Conservation (phyloP, 2,113 vertebrate genomes). For the Pedionomus torquatus region DNA sequence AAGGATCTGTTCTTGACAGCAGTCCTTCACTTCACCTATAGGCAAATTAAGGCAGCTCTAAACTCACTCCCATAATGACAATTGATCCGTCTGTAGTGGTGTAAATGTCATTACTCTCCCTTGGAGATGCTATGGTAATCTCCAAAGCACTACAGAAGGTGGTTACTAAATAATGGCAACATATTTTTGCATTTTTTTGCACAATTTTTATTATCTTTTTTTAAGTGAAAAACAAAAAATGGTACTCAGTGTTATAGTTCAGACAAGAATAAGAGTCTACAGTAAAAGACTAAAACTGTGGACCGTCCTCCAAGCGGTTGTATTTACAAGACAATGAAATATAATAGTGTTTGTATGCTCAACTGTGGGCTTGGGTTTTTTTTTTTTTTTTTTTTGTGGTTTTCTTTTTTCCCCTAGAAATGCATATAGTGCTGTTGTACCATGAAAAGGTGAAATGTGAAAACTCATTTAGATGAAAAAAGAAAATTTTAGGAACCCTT, state of each 20-base stretch:
- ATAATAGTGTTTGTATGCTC: rapidly evolving
- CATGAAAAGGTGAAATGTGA: neutral
- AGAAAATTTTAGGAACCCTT: neutral
- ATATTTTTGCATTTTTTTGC: neutral
- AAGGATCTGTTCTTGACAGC: neutral
- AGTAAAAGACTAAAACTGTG: neutral
- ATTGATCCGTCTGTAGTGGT: neutral
- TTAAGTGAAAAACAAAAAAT: neutral
- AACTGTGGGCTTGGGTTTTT: neutral
- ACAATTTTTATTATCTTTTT: neutral
- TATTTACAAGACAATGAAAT: neutral
- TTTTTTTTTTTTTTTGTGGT: neutral
- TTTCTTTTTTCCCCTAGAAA: neutral
- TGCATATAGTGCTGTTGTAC: neutral
- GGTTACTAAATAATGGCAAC: neutral
- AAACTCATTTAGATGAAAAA: neutral
- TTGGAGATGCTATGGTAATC: neutral
- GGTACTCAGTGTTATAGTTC: neutral
- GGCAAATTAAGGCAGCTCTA: neutral
- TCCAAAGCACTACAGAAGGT: neutral
- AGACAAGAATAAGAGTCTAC: neutral
- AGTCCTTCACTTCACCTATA: neutral
- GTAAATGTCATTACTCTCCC: neutral
- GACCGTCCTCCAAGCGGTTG: neutral
- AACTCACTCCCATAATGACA: neutral